Percentiles rank a stretch among this genome's conserved stretches.
phyloP scores from a whole-genome alignment of 1,140 invertebrate species.

The Marisa cornuarietis region DNA sequence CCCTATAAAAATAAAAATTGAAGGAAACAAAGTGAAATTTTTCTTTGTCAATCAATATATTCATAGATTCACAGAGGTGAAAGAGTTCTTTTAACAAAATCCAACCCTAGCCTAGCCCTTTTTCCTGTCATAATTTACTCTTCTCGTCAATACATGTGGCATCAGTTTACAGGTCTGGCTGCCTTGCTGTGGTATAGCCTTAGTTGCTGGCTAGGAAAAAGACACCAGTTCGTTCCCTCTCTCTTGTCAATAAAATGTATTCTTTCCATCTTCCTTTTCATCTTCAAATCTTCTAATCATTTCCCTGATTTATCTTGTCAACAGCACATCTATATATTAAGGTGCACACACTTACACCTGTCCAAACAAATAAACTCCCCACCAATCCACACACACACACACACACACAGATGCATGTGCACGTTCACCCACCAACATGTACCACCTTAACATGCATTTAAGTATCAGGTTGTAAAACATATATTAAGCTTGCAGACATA shows the following conservation, averaged over 20 bases:
- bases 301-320: not conserved
- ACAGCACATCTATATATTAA: not conserved
- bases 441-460: not conserved
- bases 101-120: no score
- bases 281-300: no score
- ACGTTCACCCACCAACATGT: not conserved
- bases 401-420: conserved; percentile 8
- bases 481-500: not conserved
- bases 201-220: no score
- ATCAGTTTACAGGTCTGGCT: not conserved
- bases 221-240: no score
- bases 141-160: no score
- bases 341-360: conserved; percentile 4
- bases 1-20: conserved; percentile 69
- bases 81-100: no score
- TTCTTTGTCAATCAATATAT: no score
- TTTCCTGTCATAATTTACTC: no score
- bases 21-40: not conserved
- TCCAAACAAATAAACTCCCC: not conserved
- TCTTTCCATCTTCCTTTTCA: no score
- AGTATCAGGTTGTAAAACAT: not conserved
- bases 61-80: no score
- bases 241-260: no score
- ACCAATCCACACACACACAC: not conserved
- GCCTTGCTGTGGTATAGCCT: no score